A percentile compares a stretch with the other conserved stretches of the same genome.
Conservation (phyloP, 2,797 vertebrate species). For the Pogonophryne albipinna region DNA sequence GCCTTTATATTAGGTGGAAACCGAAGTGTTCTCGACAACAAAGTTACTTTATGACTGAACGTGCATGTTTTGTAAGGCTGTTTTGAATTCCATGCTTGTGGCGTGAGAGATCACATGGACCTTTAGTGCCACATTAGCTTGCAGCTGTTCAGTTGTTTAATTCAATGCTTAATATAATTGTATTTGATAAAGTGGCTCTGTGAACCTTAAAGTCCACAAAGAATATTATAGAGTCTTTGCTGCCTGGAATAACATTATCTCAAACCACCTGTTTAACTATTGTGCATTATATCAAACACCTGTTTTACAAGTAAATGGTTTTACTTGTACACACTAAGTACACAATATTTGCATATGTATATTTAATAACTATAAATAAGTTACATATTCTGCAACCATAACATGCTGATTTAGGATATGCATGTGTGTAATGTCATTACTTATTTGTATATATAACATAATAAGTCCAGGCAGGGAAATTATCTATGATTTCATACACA, state of each 20-base stretch:
- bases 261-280: not conserved
- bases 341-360: not conserved
- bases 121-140: constrained; percentile 24
- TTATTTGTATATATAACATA: too few species aligned
- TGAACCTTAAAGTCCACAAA: constrained; percentile 6
- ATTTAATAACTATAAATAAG: not conserved
- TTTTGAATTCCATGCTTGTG: not conserved
- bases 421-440: too few species aligned
- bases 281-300: not conserved
- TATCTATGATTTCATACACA: too few species aligned
- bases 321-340: too few species aligned
- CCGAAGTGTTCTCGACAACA: not conserved
- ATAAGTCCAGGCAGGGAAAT: too few species aligned
- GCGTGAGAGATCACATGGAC: not conserved
- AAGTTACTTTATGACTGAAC: not conserved
- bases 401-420: not conserved
- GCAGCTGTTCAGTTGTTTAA: not conserved
- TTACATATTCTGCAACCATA: not conserved
- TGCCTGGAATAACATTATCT: not conserved
- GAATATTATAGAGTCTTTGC: too few species aligned
- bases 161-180: not conserved
- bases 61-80: not conserved
- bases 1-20: not conserved
- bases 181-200: not conserved
- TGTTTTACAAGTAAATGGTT: not conserved